Evolutionary conservation across 1,140 invertebrate species (phyloP), one percentile per base, ranked within the genome.

Genomic region (Drosophila subpulchrella): DNA sequence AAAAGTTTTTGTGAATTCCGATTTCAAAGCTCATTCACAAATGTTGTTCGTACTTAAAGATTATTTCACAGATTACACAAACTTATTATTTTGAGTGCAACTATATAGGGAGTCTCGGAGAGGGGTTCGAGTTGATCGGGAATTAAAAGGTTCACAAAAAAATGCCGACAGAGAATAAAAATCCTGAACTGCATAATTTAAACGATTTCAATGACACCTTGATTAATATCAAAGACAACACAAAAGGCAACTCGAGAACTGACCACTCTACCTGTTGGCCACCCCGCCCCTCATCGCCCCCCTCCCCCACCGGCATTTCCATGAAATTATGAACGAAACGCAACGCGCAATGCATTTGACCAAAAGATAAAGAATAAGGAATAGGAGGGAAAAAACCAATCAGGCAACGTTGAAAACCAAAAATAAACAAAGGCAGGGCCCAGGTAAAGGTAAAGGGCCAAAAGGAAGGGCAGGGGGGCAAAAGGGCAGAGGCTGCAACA

Each of bases 121-220:
- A 36, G 4, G 30, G 27, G 6, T 20, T 13, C 42, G 20, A 34
- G 44, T 12, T 30, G 47, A 30, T 27, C 34, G 60, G 54, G 77
- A 42, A 77, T 51, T 68, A 46, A 74, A 74, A 81, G 68, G 74
- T 82, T 83, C 80, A 76, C 71, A 71, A 57, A 71, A 84, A 73
- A 78, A 83, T 46, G 72, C 83, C 83, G 83, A 88, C 83, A 74
- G 72, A 65, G 61, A 86, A 86, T 57, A 61, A 59, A 71, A 78
- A 82, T 88, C 79, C 71, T 82, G 72, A 65, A 62, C 75, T 85
- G 81, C 83, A 91, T 91, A 89, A 91, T 86, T 91, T 91, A 91
- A 91, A 91, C 84, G 78, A 91, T 91, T 91, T 91, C 89, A 91
- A 89, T 91, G 89, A 91, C 89, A 91, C 89, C 81, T 91, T 91